Percentiles rank a stretch among this genome's conserved stretches.
These are phyloP conservation scores for Lophochroa leadbeateri DNA, from an alignment of 2,113 vertebrate genomes.

Conservation along the genomic window DNA sequence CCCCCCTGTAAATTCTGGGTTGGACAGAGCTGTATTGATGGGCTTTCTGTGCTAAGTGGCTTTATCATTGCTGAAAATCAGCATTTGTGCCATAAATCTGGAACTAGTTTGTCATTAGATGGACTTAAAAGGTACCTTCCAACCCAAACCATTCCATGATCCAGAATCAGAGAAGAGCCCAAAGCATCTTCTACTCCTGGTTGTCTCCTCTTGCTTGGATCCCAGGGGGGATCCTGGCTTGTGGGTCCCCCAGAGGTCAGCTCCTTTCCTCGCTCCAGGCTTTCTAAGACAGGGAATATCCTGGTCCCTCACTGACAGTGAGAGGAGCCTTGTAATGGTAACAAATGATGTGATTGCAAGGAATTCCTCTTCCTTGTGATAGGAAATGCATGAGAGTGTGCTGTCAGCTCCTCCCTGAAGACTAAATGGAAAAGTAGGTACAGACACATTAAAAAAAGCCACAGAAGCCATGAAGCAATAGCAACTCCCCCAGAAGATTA, in stretches of 20 bases:
- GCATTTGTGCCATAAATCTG: neutral
- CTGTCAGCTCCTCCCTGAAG: neutral
- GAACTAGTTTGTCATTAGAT: neutral
- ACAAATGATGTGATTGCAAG: accelerated
- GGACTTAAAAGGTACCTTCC: no score
- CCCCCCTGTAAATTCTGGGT: neutral
- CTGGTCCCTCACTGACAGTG: neutral
- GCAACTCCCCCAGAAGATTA: no score
- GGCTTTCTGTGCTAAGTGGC: neutral
- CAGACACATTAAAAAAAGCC: neutral
- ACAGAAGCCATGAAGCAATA: neutral
- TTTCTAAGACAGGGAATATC: neutral
- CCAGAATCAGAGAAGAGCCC: neutral
- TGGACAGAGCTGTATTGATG: accelerated
- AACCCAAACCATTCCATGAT: neutral
- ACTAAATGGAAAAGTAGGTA: neutral
- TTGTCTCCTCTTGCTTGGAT: neutral
- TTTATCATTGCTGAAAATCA: neutral
- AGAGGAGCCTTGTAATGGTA: neutral
- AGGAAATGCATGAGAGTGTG: neutral
- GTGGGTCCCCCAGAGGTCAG: accelerated
- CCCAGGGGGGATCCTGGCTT: neutral
- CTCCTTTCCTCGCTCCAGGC: no score
- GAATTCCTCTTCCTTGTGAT: neutral
- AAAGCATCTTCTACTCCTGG: accelerated